phyloP scores from a whole-genome alignment of 2,888 invertebrate species.

The Sericinus montela region DNA sequence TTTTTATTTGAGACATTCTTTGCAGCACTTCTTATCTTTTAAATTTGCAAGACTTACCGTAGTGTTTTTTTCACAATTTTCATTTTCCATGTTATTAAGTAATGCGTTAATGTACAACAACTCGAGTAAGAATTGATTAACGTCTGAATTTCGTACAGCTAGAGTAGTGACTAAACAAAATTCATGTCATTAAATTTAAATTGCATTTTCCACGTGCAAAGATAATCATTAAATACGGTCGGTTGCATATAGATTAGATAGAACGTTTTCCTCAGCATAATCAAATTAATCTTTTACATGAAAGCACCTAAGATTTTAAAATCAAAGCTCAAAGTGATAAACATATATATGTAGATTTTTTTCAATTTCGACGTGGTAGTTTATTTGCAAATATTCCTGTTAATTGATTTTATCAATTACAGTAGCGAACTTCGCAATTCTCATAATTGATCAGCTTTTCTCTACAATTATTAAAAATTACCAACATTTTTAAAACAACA shows the following conservation, averaged over 20 bases:
- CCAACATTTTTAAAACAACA: too few species aligned
- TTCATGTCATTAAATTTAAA: slow-evolving; percentile 55
- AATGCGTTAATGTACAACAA: slow-evolving; percentile 31
- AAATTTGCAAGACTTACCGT: slow-evolving; percentile 32
- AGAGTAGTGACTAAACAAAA: slow-evolving; percentile 50
- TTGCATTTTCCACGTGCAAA: slow-evolving; percentile 55
- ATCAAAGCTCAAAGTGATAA: slow-evolving; percentile 31
- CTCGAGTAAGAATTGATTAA: slow-evolving; percentile 23
- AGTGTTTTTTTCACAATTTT: slow-evolving; percentile 32
- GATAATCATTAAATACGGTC: slow-evolving; percentile 67
- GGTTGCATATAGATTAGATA: slow-evolving; percentile 63
- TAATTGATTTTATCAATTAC: too few species aligned
- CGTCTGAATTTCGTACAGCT: slow-evolving; percentile 51
- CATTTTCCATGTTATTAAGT: slow-evolving; percentile 26
- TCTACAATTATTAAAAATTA: too few species aligned
- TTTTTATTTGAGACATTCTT: too few species aligned
- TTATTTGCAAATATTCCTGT: too few species aligned
- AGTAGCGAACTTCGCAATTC: too few species aligned
- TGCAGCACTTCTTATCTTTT: background rate
- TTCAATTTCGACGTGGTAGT: too few species aligned
- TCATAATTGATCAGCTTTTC: too few species aligned
- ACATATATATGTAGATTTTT: too few species aligned
- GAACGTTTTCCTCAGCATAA: slow-evolving; percentile 57
- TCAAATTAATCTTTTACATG: slow-evolving; percentile 59
- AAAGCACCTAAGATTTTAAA: slow-evolving; percentile 58